Evolutionary conservation across 2,888 invertebrate species (phyloP).

Genomic region (Synergus laeviventris): DNA sequence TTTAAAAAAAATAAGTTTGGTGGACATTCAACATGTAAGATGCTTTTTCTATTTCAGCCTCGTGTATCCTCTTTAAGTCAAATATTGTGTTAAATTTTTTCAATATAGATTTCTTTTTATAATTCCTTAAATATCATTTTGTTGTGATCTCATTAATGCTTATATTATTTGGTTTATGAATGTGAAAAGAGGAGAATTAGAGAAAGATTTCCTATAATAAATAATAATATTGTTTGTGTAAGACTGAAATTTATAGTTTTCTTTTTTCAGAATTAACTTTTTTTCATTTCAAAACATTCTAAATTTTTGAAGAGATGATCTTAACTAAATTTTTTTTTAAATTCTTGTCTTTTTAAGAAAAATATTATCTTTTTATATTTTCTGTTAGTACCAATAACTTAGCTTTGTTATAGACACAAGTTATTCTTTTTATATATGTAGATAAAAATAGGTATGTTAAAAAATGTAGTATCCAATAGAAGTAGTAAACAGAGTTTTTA

Average conservation of each 20-base stretch:
- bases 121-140: not conserved
- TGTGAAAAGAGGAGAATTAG: not conserved
- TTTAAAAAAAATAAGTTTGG: not conserved
- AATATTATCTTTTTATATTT: not conserved
- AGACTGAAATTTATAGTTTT: too few species aligned
- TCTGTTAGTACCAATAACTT: not conserved
- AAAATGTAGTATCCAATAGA: not conserved
- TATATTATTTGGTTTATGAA: not conserved
- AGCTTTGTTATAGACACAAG: not conserved
- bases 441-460: not conserved
- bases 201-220: not conserved
- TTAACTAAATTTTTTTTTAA: too few species aligned
- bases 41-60: slow-evolving; percentile 15
- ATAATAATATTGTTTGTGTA: not conserved
- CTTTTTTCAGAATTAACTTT: too few species aligned
- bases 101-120: not conserved
- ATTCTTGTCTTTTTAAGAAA: not conserved
- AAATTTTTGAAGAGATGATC: too few species aligned
- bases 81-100: not conserved
- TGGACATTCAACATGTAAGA: not conserved
- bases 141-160: not conserved
- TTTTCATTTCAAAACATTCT: too few species aligned
- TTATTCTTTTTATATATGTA: not conserved
- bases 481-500: not conserved
- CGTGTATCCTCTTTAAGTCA: not conserved